phyloP scores from a whole-genome alignment of 2,113 vertebrate species.

The Misgurnus anguillicaudatus region DNA sequence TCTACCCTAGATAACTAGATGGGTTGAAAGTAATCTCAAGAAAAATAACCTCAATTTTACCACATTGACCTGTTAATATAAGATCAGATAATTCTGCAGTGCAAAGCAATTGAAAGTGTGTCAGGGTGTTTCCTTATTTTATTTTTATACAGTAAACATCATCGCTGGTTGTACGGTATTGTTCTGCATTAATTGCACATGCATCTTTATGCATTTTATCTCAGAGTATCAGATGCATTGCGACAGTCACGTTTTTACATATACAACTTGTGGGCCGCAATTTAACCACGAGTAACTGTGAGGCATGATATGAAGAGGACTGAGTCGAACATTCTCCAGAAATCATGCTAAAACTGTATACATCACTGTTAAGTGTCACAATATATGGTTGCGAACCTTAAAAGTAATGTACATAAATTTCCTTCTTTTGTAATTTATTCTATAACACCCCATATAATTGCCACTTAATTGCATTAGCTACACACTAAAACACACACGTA shows the following conservation, averaged over 20 bases:
- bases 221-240: background rate
- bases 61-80: conserved; percentile 29
- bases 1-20: conserved; percentile 42
- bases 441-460: conserved; percentile 12
- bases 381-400: background rate
- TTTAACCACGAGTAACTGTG: background rate
- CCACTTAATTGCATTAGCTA: background rate
- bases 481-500: conserved; percentile 3
- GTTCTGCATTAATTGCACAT: background rate
- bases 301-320: background rate
- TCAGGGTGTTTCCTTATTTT: background rate
- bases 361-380: background rate
- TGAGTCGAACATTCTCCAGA: background rate
- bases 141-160: background rate
- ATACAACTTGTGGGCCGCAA: background rate
- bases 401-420: background rate
- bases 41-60: conserved; percentile 57
- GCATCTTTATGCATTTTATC: background rate
- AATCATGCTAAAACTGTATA: background rate
- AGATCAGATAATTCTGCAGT: background rate
- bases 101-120: background rate
- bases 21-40: conserved; percentile 36
- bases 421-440: conserved; percentile 28
- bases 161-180: background rate
- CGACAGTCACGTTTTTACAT: background rate